These are phyloP conservation scores for Spea hammondii DNA, from an alignment of 2,797 vertebrate species.

Conservation along the genomic window DNA sequence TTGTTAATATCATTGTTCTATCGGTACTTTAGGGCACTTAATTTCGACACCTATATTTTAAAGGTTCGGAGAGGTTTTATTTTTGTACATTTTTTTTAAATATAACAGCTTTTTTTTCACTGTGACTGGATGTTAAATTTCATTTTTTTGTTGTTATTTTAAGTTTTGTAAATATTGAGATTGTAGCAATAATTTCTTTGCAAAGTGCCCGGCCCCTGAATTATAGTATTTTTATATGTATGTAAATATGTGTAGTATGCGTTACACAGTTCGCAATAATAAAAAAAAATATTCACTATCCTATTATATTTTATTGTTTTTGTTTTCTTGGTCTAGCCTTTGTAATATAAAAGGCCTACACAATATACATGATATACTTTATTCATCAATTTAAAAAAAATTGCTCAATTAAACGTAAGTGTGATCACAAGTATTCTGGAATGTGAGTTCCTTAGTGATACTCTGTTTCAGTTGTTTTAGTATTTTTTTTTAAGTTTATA, in stretches of 20 bases:
- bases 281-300: conserved; percentile 10
- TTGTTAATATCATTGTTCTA: conserved; percentile 59
- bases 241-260: conserved; percentile 62
- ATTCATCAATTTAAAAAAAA: neutral
- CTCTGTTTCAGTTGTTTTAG: too few relatives aligned
- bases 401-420: neutral
- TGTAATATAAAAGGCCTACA: too few relatives aligned
- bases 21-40: conserved; percentile 74
- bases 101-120: conserved; percentile 63
- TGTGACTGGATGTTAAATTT: conserved; percentile 71
- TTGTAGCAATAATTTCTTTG: conserved; percentile 78
- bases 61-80: conserved; percentile 74
- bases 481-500: too few relatives aligned
- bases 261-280: conserved; percentile 60
- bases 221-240: conserved; percentile 75
- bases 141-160: conserved; percentile 65
- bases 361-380: neutral
- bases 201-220: conserved; percentile 67
- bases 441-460: too few relatives aligned
- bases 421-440: too few relatives aligned
- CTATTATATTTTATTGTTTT: neutral
- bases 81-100: conserved; percentile 73
- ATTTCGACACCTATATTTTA: conserved; percentile 64
- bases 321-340: neutral
- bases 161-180: conserved; percentile 75